Conservation (phyloP, 2,888 invertebrate genomes). For the Lasioglossum pauxillum region DNA sequence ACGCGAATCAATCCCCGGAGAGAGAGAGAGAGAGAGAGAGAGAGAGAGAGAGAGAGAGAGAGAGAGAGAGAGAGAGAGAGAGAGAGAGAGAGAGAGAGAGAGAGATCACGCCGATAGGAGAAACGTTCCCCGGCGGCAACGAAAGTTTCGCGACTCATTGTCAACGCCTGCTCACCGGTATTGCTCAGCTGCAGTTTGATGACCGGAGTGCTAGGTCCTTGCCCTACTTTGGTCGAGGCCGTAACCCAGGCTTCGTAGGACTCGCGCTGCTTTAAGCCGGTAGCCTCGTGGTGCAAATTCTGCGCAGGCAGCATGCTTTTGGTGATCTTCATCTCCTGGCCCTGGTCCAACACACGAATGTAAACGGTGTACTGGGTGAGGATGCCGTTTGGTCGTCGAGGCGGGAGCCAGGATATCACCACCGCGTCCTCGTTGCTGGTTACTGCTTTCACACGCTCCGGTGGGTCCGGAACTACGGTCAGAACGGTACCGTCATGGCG, state of each 20-base stretch:
- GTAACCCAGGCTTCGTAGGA: constrained; percentile 88
- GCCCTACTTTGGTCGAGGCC: constrained; percentile 87
- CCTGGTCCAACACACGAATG: constrained; percentile 86
- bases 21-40: no score
- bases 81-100: no score
- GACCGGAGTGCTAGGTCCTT: constrained; percentile 87
- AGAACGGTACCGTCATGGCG: constrained; percentile 3
- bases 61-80: no score
- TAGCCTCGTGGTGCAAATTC: constrained; percentile 85
- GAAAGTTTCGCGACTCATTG: constrained; percentile 30
- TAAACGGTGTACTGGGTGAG: constrained; percentile 88
- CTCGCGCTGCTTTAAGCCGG: constrained; percentile 85
- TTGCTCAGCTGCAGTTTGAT: constrained; percentile 85
- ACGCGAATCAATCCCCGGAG: constrained; percentile 11
- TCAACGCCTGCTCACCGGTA: constrained; percentile 77
- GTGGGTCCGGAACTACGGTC: constrained; percentile 86
- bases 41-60: no score
- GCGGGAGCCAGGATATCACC: constrained; percentile 88
- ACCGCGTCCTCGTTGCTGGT: constrained; percentile 87
- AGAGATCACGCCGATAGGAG: background rate
- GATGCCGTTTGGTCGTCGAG: constrained; percentile 87
- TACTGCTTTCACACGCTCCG: constrained; percentile 87
- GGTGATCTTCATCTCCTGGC: constrained; percentile 85
- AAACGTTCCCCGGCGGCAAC: background rate
- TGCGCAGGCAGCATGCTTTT: constrained; percentile 84